These are phyloP conservation scores for Scomber colias DNA, from an alignment of 2,113 vertebrate genomes.

Conservation along the genomic window DNA sequence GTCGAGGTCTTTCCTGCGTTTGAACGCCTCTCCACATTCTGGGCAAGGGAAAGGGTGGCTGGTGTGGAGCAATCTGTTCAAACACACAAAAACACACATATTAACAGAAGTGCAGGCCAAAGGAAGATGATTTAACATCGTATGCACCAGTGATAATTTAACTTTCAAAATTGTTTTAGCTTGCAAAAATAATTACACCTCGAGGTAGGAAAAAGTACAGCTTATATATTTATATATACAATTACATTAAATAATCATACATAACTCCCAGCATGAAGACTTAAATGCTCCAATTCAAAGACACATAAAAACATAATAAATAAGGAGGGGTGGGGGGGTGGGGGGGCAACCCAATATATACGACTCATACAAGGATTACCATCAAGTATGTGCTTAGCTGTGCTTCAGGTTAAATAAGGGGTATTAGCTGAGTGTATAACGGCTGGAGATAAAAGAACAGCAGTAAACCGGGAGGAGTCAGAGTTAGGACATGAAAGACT, in stretches of 20 bases:
- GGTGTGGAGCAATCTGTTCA: slow-evolving; percentile 89
- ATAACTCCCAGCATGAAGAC: neutral
- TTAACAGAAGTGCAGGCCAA: neutral
- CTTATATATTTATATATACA: neutral
- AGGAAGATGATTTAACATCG: neutral
- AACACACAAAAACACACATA: neutral
- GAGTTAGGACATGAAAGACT: slow-evolving; percentile 69
- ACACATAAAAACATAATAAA: neutral
- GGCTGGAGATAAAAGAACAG: slow-evolving; percentile 60
- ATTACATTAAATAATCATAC: slow-evolving; percentile 2
- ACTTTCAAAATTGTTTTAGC: neutral
- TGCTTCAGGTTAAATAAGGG: slow-evolving; percentile 58
- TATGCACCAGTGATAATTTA: no score
- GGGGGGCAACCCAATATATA: neutral
- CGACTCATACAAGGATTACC: slow-evolving; percentile 50
- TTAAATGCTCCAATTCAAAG: neutral
- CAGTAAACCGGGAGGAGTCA: slow-evolving; percentile 63
- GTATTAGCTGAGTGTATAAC: slow-evolving; percentile 50
- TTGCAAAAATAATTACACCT: neutral
- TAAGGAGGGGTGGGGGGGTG: neutral
- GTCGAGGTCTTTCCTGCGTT: slow-evolving; percentile 90
- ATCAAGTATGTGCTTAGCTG: slow-evolving; percentile 51
- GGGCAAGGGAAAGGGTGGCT: slow-evolving; percentile 91
- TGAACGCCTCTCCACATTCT: slow-evolving; percentile 89
- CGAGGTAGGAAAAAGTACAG: neutral